Evolutionary conservation across 2,888 invertebrate species (phyloP), one percentile per base, ranked within the genome.

Genomic region (Eulithis prunata): DNA sequence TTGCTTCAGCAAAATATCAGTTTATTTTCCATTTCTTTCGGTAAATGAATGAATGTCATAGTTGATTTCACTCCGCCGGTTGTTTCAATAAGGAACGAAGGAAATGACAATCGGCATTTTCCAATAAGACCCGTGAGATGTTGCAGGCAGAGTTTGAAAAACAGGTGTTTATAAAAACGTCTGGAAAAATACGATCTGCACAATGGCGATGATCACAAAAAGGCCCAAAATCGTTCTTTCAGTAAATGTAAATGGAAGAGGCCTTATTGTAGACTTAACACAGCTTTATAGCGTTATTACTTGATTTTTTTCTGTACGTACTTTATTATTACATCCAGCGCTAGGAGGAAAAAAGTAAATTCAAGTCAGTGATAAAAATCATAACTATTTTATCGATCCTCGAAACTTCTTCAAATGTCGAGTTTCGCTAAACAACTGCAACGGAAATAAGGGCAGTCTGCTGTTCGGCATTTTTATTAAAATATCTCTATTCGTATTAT

Each of bases 401-500:
- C 3, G 36, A 10, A 51, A 57, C 54, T 60, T 63, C 3, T n/a
- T 0, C 13, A 66, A 71, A 59, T 45, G 4, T 28, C 73, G 7
- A 36, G 36, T 53, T 59, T 64, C 10, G 10, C 11, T 38, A 57
- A 69, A 62, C 71, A 4, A n/a, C 81, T 66, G 73, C 78, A 57
- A 75, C 90, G 82, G 84, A 87, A 82, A 80, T 74, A 75, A 79
- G 78, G 84, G 76, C 87, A 85, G 83, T 78, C 83, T 83, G 85
- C 81, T 86, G 85, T 82, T 85, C 84, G 81, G 81, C 83, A 77
- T 88, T n/a, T n/a, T n/a, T 89, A 90, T 90, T 89, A 88, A 87
- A 90, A 85, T 86, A 81, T 85, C 80, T 82, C 74, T 75, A 75
- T 75, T 74, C 74, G 79, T 75, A 76, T 74, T 72, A 75, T 76